Base-by-base conservation (phyloP, 2,113 vertebrate genomes). In the Ptilonorhynchus violaceus region DNA sequence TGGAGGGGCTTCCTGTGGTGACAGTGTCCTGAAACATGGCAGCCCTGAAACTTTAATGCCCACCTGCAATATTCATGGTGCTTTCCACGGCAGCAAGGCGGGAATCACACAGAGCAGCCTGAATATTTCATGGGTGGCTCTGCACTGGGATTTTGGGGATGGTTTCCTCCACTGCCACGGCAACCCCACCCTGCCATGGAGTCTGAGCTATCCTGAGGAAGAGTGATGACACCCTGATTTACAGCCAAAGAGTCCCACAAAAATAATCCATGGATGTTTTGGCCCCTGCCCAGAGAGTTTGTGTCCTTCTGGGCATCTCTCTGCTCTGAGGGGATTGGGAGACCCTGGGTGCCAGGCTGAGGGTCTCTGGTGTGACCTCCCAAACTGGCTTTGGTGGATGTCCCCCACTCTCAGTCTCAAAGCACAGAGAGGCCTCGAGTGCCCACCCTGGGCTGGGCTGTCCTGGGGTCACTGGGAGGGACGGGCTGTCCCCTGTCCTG, bases 11-110 rank as follows among this genome's bases (percentile, higher is more conserved):
- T 60, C 42, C 70, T 0, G 0, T 4, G 1, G 44, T 37, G 25
- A 4, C 3, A 2, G 52, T 30, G 56, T 80, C 53, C 70, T 16
- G 9, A 41, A 88, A 49, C 13, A 2, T 19, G 58, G 62, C 47
- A 49, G 72, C 56, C 3, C 46, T 96, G 72, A 86, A 96, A 92
- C 28, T 95, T 96, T 96, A 96, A 95, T 93, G 93, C 11, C 42
- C 15, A 9, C 56, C 93, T 97, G 92, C 94, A 97, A 81, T 93
- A 96, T 96, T 97, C 67, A 96, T 94, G 88, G 83, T 73, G 66
- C 83, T 86, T 86, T 53, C 0, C 0, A 67, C 0, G 9, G 74
- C 85, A 6, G 47, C 24, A 22, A 42, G 37, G 50, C 7, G 2
- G 64, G 80, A 78, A 60, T 18, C 6, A 6, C 31, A 3, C 53